These are phyloP conservation scores for Pelecanoides urinatrix DNA, from an alignment of 2,113 vertebrate genomes.

Conservation along the genomic window DNA sequence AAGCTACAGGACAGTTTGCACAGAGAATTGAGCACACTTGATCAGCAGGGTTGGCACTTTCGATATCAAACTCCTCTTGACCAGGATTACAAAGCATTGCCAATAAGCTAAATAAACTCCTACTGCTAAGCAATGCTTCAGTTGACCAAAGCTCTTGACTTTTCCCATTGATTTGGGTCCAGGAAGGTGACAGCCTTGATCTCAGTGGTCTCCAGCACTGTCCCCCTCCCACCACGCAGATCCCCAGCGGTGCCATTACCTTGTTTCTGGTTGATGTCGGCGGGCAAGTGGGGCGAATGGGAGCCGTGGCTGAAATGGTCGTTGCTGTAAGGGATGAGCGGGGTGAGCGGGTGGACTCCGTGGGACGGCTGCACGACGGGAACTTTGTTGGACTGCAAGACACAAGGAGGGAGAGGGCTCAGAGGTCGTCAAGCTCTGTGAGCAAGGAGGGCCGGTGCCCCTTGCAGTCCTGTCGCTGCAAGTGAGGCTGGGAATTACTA, in stretches of 20 bases:
- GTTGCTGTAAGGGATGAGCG: slow-evolving; percentile 92
- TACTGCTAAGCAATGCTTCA: neutral
- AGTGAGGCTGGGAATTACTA: neutral
- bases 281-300: slow-evolving; percentile 87
- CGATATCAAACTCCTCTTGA: neutral
- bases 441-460: neutral
- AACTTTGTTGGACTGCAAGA: slow-evolving; percentile 94
- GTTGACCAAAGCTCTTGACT: neutral
- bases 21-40: neutral
- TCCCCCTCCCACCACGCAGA: neutral
- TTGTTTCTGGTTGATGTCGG: slow-evolving; percentile 96
- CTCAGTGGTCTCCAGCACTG: neutral
- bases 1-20: neutral
- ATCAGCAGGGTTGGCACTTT: neutral
- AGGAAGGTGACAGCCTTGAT: neutral
- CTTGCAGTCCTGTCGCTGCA: neutral
- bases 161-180: neutral
- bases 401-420: slow-evolving; percentile 15
- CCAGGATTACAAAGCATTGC: neutral
- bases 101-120: neutral
- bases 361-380: slow-evolving; percentile 93
- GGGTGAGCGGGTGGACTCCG: slow-evolving; percentile 90
- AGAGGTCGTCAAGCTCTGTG: rapidly evolving
- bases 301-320: slow-evolving; percentile 91
- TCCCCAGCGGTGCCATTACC: slow-evolving; percentile 71